Conservation (phyloP, 2,888 invertebrate species). For the Pocota personata region DNA sequence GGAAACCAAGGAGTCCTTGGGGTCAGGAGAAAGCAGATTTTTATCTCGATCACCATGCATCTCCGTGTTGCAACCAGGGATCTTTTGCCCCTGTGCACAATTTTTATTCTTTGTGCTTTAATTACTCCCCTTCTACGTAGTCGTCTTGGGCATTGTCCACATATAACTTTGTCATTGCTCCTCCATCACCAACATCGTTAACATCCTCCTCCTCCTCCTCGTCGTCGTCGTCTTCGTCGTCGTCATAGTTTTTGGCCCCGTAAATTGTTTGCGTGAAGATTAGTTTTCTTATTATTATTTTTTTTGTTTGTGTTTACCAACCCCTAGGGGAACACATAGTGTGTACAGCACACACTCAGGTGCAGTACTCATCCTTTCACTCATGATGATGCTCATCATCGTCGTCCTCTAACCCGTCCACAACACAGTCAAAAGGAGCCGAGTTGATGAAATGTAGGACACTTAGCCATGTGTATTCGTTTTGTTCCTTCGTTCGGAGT, state of each 20-base stretch:
- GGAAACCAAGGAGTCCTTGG: constrained; percentile 14
- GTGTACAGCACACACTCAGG: constrained; percentile 12
- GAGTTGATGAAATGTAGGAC: constrained; percentile 54
- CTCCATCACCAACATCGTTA: background rate
- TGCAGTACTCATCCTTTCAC: constrained; percentile 16
- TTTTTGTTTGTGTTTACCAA: constrained; percentile 43
- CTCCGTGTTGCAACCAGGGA: background rate
- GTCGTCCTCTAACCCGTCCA: background rate
- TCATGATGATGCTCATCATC: constrained; percentile 13
- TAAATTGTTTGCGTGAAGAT: constrained; percentile 64
- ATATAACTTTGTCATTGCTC: constrained; percentile 12
- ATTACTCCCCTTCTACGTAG: constrained; percentile 13
- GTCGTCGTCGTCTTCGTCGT: background rate
- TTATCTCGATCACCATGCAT: constrained; percentile 21
- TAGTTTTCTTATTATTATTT: constrained; percentile 41
- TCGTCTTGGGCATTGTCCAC: constrained; percentile 10
- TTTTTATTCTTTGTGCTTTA: constrained; percentile 16
- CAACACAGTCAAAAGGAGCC: constrained; percentile 40
- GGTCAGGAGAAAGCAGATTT: constrained; percentile 22
- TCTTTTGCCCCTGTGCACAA: background rate
- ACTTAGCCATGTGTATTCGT: constrained; percentile 23
- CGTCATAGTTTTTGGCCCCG: constrained; percentile 41
- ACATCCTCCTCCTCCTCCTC: background rate
- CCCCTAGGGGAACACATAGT: constrained; percentile 31
- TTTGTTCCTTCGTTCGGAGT: background rate